Evolutionary conservation across 1,140 invertebrate genomes (phyloP).

Genomic region (Pectinophora gossypiella): DNA sequence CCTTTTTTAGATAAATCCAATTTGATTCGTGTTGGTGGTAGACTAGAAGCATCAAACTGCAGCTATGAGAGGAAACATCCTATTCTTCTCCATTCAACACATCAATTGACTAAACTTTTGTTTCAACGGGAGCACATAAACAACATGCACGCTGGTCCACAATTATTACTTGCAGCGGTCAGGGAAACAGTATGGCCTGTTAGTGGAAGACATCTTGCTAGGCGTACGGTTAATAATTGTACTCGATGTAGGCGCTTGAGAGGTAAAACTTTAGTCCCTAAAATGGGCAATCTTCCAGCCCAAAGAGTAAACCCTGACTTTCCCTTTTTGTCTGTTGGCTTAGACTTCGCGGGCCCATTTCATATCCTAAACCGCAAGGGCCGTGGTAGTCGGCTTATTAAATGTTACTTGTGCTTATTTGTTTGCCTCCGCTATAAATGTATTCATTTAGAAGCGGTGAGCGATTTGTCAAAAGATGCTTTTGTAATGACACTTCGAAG

Average conservation of each 20-base stretch:
- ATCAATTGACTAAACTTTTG: slow-evolving; percentile 7
- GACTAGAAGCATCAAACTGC: not conserved
- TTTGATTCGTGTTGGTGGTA: slow-evolving; percentile 13
- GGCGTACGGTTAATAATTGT: not conserved
- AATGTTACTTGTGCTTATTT: slow-evolving; percentile 4
- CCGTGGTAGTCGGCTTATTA: not conserved
- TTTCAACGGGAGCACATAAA: slow-evolving; percentile 4
- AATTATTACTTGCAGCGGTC: slow-evolving; percentile 1
- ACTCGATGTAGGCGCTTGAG: not conserved
- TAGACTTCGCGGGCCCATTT: not conserved
- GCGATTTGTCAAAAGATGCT: not conserved
- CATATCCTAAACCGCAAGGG: not conserved
- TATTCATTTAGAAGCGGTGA: not conserved
- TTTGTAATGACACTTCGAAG: not conserved
- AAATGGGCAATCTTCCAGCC: not conserved
- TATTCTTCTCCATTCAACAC: slow-evolving; percentile 2
- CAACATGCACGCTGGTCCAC: slow-evolving; percentile 6
- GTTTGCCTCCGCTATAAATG: slow-evolving; percentile 1
- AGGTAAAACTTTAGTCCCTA: not conserved
- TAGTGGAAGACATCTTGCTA: not conserved
- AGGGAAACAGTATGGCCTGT: slow-evolving; percentile 8
- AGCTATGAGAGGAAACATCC: slow-evolving; percentile 11
- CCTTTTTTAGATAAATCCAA: not conserved
- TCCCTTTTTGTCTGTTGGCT: not conserved
- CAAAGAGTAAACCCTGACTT: not conserved